Evolutionary conservation across 1,140 invertebrate species (phyloP), one percentile per base, ranked within the genome.

Genomic region (Rhyacophila brunnea): DNA sequence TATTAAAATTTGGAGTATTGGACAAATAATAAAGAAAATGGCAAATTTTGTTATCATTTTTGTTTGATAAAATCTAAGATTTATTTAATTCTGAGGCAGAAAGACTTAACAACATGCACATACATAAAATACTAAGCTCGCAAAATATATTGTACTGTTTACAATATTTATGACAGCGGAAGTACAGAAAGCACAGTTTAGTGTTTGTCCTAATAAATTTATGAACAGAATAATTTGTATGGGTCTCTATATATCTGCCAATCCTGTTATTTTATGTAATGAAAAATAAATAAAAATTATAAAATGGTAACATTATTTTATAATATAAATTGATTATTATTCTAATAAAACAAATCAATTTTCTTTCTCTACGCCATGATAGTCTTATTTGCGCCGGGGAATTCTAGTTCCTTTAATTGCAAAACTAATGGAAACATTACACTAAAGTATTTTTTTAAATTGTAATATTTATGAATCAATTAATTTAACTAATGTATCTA

Each of bases 101-200:
- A n/a, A n/a, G 43, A 45, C 13, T 45, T 17, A 6, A 45, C 43
- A 28, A 19, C 43, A 45, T 19, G 14, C 13, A 45, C 43, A 45
- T 5, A 45, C 43, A 45, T 45, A 19, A 45, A 45, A 19, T 45
- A 45, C 15, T 19, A 45, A 45, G 14, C 14, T 45, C 5, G 43
- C 6, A 17, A 17, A 45, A 45, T 45, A 45, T 17, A 45, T 6
- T 45, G 5, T 17, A 45, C 7, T 45, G 5, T 17, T 17, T 15
- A 45, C 17, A 15, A 45, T 45, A 17, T 17, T 14, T 20, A 45
- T 18, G 43, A 45, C 14, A 15, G 14, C 43, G 6, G 2, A 45
- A 10, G 9, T 28, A 28, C 23, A 5, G 23, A 28, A 28, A 40
- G 11, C 15, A 40, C 11, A 40, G 38, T 40, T 13, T 15, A n/a